These are phyloP conservation scores for Aurelia aurita DNA, from an alignment of 30 jellyfish, hydroid and myxozoan species.

Conservation along the genomic window DNA sequence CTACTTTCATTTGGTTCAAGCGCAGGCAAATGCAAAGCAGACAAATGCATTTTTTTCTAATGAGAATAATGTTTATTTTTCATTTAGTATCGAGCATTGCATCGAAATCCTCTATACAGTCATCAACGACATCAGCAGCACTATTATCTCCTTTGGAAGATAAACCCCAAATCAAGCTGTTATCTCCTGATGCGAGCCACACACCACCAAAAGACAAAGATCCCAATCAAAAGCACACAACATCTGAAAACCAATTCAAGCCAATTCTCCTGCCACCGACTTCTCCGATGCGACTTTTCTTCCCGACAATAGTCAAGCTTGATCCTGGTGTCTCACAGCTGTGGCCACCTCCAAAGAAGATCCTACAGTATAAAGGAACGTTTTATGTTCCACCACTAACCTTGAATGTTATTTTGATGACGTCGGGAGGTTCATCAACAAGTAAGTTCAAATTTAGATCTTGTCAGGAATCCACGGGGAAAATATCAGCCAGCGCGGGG, in stretches of 20 bases:
- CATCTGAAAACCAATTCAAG: constrained; percentile 11
- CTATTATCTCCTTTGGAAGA: too few species aligned
- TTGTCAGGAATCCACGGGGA: too few species aligned
- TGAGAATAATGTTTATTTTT: not conserved
- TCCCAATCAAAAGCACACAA: not conserved
- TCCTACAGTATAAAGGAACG: constrained; percentile 85
- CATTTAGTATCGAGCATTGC: not conserved
- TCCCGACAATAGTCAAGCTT: constrained; percentile 60
- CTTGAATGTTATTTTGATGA: constrained; percentile 35
- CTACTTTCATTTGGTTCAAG: too few species aligned
- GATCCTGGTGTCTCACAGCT: constrained; percentile 77
- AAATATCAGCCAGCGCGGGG: too few species aligned
- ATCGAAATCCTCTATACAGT: not conserved
- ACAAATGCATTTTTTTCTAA: too few species aligned
- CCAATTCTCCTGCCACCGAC: constrained; percentile 67
- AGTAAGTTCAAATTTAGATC: constrained; percentile 28
- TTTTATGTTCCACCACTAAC: constrained; percentile 82
- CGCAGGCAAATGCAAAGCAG: too few species aligned
- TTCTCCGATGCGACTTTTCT: constrained; percentile 59
- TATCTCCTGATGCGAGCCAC: constrained; percentile 5
- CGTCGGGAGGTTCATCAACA: constrained; percentile 17
- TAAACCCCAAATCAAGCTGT: not conserved
- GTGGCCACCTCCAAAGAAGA: constrained; percentile 88
- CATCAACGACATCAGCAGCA: not conserved
- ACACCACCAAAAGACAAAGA: not conserved